A percentile compares a stretch with the other conserved stretches of the same genome.
These are phyloP conservation scores for Corydoras maculifer DNA, from an alignment of 2,113 vertebrate species.

Conservation along the genomic window DNA sequence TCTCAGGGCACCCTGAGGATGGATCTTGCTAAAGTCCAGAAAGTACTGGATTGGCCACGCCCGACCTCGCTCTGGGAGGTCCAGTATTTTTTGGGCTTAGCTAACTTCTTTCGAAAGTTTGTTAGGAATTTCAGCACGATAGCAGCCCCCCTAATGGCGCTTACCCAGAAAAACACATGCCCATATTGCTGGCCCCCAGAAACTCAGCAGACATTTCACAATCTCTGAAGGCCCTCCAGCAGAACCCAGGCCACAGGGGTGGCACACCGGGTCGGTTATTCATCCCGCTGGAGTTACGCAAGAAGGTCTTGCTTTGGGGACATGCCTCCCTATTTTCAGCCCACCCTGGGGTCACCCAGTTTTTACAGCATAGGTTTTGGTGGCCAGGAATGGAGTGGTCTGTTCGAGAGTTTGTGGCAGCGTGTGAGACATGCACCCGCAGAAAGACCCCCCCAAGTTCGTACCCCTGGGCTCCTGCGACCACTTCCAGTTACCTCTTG, in stretches of 20 bases:
- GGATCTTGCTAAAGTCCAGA: not conserved
- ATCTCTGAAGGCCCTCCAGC: too few species aligned
- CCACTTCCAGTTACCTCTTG: not conserved
- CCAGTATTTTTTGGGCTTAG: not conserved
- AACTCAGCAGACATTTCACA: too few species aligned
- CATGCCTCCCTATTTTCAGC: too few species aligned
- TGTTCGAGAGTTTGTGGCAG: not conserved
- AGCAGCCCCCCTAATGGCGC: not conserved
- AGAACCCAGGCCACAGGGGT: too few species aligned
- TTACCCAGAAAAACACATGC: too few species aligned
- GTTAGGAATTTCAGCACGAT: not conserved
- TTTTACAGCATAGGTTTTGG: too few species aligned
- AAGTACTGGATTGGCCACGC: not conserved
- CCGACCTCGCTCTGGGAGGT: not conserved
- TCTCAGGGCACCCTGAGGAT: not conserved
- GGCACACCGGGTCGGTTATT: too few species aligned
- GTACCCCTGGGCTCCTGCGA: not conserved
- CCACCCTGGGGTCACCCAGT: too few species aligned
- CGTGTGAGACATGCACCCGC: not conserved
- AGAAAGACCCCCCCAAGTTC: not conserved
- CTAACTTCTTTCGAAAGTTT: not conserved
- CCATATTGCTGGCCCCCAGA: too few species aligned
- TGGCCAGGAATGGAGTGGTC: not conserved
- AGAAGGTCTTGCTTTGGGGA: not conserved
- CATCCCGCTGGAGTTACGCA: not conserved